Percentiles rank a stretch among this genome's conserved stretches.
These are phyloP conservation scores for Pomatorhinus ruficollis DNA, from an alignment of 2,113 vertebrate species.

Conservation along the genomic window DNA sequence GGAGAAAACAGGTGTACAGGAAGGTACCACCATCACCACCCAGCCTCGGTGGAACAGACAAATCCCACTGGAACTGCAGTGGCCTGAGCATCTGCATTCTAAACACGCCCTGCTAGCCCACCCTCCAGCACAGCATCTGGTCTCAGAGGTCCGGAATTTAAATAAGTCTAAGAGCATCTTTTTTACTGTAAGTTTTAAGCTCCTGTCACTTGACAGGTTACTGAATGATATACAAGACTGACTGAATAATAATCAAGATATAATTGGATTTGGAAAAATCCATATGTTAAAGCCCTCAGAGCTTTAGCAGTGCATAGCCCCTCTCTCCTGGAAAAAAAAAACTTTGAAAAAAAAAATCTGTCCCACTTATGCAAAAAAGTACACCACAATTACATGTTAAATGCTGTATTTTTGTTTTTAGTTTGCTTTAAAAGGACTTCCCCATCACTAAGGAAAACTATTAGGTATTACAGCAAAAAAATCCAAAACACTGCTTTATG, in stretches of 20 bases:
- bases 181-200: neutral
- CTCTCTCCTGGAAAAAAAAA: accelerated
- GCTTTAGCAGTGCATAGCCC: neutral
- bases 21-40: neutral
- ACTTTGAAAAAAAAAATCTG: too few species aligned
- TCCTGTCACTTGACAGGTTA: neutral
- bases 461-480: neutral
- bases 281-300: neutral
- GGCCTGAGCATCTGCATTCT: neutral
- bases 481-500: neutral
- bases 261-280: neutral
- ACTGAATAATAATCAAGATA: neutral
- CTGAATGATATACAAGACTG: neutral
- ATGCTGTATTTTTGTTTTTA: neutral
- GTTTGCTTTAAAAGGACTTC: neutral
- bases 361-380: neutral
- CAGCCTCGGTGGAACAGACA: neutral
- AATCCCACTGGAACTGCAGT: accelerated
- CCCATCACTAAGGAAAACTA: neutral
- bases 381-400: neutral
- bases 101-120: accelerated
- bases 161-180: neutral
- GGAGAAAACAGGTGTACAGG: neutral
- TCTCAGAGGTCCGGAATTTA: neutral
- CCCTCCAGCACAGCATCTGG: neutral